Conservation (phyloP, 2,888 invertebrate genomes). For the Quadroppia sp. region DNA sequence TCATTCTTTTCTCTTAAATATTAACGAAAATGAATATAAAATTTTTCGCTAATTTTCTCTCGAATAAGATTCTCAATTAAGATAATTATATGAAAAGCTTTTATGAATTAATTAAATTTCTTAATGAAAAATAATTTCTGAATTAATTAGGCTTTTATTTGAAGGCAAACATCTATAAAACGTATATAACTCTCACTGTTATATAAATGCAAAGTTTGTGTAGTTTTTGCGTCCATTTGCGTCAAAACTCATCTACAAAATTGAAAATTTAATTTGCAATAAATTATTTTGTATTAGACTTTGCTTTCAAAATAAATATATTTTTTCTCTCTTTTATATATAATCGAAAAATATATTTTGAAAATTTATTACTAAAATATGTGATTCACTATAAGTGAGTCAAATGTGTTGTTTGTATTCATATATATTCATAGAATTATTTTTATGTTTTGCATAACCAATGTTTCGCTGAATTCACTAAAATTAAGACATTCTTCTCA, state of each 20-base stretch:
- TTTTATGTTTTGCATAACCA: too few relatives aligned
- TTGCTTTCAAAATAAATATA: background rate
- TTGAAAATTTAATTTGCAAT: conserved; percentile 16
- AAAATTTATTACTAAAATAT: too few relatives aligned
- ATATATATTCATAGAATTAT: too few relatives aligned
- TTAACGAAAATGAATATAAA: background rate
- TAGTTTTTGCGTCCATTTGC: background rate
- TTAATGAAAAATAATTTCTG: conserved; percentile 19
- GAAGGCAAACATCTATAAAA: background rate
- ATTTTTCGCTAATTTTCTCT: background rate
- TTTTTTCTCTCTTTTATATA: too few relatives aligned
- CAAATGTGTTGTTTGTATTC: too few relatives aligned
- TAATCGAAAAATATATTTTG: too few relatives aligned
- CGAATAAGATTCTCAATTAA: background rate
- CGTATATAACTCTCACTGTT: too few relatives aligned
- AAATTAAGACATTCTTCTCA: background rate
- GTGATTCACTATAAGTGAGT: too few relatives aligned
- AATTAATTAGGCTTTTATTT: conserved; percentile 11
- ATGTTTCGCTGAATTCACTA: too few relatives aligned
- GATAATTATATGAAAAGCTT: conserved; percentile 1
- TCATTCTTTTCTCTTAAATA: too few relatives aligned
- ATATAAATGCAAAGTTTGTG: background rate
- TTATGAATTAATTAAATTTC: conserved; percentile 13
- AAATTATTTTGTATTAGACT: background rate
- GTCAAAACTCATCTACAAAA: background rate